These are phyloP conservation scores for Limnephilus auricula DNA, from an alignment of 2,888 invertebrate species.

Conservation along the genomic window DNA sequence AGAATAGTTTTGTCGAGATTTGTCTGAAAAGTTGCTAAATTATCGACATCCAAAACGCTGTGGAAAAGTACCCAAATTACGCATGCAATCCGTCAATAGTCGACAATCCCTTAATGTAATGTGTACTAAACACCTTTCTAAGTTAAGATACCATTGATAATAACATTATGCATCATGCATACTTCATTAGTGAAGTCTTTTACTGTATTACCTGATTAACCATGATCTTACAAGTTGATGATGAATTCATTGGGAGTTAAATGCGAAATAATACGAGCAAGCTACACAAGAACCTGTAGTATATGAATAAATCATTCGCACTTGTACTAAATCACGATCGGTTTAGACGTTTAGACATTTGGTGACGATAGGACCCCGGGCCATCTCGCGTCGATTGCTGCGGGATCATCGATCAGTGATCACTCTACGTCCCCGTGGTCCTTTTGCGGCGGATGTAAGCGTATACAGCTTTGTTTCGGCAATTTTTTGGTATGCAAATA, in stretches of 20 bases:
- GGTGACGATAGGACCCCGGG: conserved; percentile 22
- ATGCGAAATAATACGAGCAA: background rate
- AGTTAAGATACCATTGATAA: too few species aligned
- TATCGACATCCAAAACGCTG: too few species aligned
- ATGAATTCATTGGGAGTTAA: background rate
- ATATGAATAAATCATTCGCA: background rate
- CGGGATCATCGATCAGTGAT: conserved; percentile 44
- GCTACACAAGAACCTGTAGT: background rate
- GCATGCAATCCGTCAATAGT: too few species aligned
- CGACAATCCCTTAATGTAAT: too few species aligned
- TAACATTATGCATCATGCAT: too few species aligned
- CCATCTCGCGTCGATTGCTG: conserved; percentile 52
- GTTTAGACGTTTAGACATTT: conserved; percentile 44
- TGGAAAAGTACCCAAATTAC: too few species aligned
- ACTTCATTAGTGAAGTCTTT: too few species aligned
- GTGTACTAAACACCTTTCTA: too few species aligned
- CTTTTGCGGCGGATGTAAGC: conserved; percentile 44
- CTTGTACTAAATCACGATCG: conserved; percentile 40
- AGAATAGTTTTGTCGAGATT: too few species aligned
- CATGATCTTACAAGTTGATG: background rate
- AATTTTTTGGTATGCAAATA: conserved; percentile 62
- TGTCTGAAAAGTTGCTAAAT: too few species aligned
- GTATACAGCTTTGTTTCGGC: conserved; percentile 52
- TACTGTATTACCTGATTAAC: background rate
- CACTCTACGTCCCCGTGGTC: conserved; percentile 16